Base-by-base conservation (phyloP, 92 coral and sea anemone species). In the Isaurus tuberculatus region DNA sequence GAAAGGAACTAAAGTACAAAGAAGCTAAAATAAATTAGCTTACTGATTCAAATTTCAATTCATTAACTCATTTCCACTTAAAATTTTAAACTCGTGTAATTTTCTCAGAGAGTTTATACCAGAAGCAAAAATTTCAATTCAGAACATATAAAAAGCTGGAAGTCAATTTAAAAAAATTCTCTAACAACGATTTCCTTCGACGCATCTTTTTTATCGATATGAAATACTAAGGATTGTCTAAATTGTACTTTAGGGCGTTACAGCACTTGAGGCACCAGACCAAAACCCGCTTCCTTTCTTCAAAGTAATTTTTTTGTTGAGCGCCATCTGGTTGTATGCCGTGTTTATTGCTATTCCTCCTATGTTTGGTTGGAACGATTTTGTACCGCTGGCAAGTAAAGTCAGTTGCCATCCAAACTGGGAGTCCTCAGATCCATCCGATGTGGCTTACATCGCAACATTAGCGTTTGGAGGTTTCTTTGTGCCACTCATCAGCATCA, bases 351-450 rank as follows among this genome's bases (percentile, higher is more conserved):
- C 79, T 20, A 48, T 74, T 3, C 92, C 92, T 20, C 92, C 92
- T 16, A 42, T 90, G 11, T 25, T 90, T 34, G 92, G 92, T 19
- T 90, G 92, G 92, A 90, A 82, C 60, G 43, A 79, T 46, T 85
- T 60, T 34, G 92, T 90, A 28, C 85, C 84, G 8, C 48, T 85
- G 5, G 26, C 87, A 2, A 73, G 91, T 30, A 82, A 61, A 53
- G 55, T 86, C 27, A 90, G 92, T 63, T 90, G 92, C 51, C 77
- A 75, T 37, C 92, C 92, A 2, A 86, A 90, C 78, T 90, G 92
- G 92, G 64, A 79, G 36, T 84, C 84, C 0, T 6, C 65, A 30
- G 63, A 86, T 4, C 36, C 81, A 1, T 16, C 55, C 1, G 87
- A 60, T n/a, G 65, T 51, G 16, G 55, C 85, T 10, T 90, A 90